Conservation (phyloP, 2,113 vertebrate genomes). For the Syngnathoides biaculeatus region DNA sequence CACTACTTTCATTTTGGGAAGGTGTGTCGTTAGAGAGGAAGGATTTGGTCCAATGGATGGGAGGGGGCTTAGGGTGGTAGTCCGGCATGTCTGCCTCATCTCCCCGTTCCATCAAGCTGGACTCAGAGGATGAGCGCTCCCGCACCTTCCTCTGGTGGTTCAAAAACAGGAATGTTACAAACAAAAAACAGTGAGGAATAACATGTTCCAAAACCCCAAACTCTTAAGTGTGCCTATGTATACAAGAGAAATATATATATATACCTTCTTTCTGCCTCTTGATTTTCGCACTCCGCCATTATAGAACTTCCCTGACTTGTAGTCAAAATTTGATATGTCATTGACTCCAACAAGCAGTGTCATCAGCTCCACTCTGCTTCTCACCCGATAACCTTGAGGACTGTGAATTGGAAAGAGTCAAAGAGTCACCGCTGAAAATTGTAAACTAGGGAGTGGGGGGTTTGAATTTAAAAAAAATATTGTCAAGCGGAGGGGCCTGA, state of each 20-base stretch:
- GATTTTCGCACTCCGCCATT: slow-evolving; percentile 30
- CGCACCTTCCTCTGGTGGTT: slow-evolving; percentile 47
- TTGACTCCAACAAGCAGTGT: slow-evolving; percentile 69
- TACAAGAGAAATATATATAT: background rate
- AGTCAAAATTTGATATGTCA: slow-evolving; percentile 80
- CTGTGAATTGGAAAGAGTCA: slow-evolving; percentile 50
- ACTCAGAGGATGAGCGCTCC: slow-evolving; percentile 63
- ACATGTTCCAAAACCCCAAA: background rate
- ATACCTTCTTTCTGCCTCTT: slow-evolving; percentile 50
- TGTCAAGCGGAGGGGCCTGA: too few species aligned
- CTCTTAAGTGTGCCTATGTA: too few species aligned
- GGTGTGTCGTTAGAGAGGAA: background rate
- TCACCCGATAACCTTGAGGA: slow-evolving; percentile 77
- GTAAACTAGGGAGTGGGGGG: too few species aligned
- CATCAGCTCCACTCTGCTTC: slow-evolving; percentile 81
- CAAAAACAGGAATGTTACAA: background rate
- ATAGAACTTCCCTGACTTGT: slow-evolving; percentile 75
- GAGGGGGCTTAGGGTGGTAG: slow-evolving; percentile 49
- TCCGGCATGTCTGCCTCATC: slow-evolving; percentile 62
- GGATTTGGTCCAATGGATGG: slow-evolving; percentile 19
- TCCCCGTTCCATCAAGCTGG: slow-evolving; percentile 56
- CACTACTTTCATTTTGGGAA: background rate
- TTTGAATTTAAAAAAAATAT: too few species aligned
- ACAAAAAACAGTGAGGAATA: background rate
- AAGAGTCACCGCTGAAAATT: too few species aligned